These are phyloP conservation scores for Lepus oiostolus DNA, from an alignment of 2,797 vertebrate species.

Conservation along the genomic window DNA sequence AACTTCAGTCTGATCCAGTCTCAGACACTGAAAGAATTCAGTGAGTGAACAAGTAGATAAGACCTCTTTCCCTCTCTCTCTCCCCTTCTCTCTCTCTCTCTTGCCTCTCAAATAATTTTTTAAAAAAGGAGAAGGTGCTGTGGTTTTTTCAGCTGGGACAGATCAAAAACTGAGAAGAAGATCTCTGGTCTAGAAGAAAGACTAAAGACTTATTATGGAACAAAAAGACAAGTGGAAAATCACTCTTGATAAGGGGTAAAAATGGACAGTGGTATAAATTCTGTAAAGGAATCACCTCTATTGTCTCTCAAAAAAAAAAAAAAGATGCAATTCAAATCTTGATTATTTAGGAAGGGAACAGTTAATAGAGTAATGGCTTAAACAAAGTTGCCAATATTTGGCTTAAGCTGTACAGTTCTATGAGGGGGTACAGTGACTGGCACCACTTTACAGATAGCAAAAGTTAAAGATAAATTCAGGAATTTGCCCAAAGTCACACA, in stretches of 20 bases:
- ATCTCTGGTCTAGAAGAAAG: neutral
- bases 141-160: neutral
- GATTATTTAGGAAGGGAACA: neutral
- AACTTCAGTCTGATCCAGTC: too few relatives aligned
- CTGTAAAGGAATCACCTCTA: neutral
- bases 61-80: too few relatives aligned
- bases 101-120: too few relatives aligned
- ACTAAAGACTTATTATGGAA: conserved; percentile 37
- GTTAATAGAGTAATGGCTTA: neutral
- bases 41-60: too few relatives aligned
- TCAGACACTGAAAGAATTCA: too few relatives aligned
- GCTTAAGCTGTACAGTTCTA: neutral
- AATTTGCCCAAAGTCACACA: conserved; percentile 8
- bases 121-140: neutral
- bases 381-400: neutral
- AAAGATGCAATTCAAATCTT: conserved; percentile 24
- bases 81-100: too few relatives aligned
- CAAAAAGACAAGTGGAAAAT: neutral
- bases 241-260: neutral
- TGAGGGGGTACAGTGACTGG: neutral
- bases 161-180: conserved; percentile 12
- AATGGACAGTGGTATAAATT: neutral
- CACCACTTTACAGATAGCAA: conserved; percentile 4
- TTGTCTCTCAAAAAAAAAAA: neutral
- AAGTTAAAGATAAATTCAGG: conserved; percentile 33